Base-by-base conservation (phyloP, 2,888 invertebrate genomes). In the Eudasyphora cyanicolor region DNA sequence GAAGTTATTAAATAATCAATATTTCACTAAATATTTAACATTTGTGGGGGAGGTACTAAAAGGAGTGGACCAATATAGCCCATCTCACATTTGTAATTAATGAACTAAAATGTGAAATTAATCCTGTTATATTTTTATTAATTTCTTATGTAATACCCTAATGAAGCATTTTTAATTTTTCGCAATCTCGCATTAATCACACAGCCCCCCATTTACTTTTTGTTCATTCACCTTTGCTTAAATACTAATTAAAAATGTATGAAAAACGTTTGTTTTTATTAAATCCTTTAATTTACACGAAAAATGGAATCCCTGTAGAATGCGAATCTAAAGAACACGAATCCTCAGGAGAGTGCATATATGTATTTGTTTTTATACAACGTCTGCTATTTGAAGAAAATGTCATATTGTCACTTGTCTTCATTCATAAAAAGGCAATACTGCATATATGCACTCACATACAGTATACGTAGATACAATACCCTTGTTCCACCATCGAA, bases 381-480 rank as follows among this genome's bases (percentile, higher is more conserved):
- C 19, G 19, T 17, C 17, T 49, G 32, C 4, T 49, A n/a, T n/a
- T n/a, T 49, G 2, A 49, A 49, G 49, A 49, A 49, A 49, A n/a
- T 17, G n/a, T 6, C 49, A 49, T 49, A 32, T 32, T 32, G 45
- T 45, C 45, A 45, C n/a, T 45, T n/a, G 45, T 49, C 27, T 27
- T 24, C 57, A 35, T 7, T 35, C n/a, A n/a, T 35, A n/a, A 64
- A 35, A 64, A 32, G 35, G 35, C 3, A 64, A 14, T 32, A 42
- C 21, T 19, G 17, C 62, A 62, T 8, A 32, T 17, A 35, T 7
- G 35, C 54, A 54, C 4, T 19, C 32, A 29, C 27, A 57, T 21
- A n/a, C 24, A 60, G 4, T 32, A 38, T 32, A 17, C 24, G 6
- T 4, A 76, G 42, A 81, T 76, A 24, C 32, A 27, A n/a, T 64